These are phyloP conservation scores for Nothobranchius furzeri DNA, from an alignment of 2,113 vertebrate genomes.

Conservation along the genomic window DNA sequence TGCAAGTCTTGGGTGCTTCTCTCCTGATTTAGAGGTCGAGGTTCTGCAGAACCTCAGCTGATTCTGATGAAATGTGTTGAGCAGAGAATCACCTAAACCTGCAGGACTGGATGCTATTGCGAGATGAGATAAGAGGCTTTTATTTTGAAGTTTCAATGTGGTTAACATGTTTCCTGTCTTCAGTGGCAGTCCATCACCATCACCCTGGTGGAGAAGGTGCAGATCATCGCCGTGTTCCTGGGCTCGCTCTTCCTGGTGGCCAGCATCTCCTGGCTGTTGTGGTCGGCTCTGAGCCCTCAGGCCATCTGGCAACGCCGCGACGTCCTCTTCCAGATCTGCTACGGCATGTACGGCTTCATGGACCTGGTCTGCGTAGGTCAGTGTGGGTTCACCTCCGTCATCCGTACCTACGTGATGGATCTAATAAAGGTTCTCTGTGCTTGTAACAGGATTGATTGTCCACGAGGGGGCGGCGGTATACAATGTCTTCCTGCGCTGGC, in stretches of 20 bases:
- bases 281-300: slow-evolving; percentile 93
- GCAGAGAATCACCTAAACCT: no score
- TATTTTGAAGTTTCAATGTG: no score
- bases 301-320: slow-evolving; percentile 94
- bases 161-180: not conserved
- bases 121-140: no score
- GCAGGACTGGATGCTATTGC: no score
- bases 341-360: slow-evolving; percentile 98
- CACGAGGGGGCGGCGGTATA: slow-evolving; percentile 97
- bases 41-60: no score
- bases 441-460: slow-evolving; percentile 82
- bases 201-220: slow-evolving; percentile 97
- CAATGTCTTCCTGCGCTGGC: slow-evolving; percentile 92
- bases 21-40: no score
- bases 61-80: no score
- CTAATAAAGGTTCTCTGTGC: not conserved
- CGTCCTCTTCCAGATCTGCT: slow-evolving; percentile 96
- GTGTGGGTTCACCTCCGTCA: slow-evolving; percentile 22
- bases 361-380: slow-evolving; percentile 96
- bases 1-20: no score
- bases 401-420: no score
- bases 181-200: slow-evolving; percentile 97
- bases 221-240: slow-evolving; percentile 95
- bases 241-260: slow-evolving; percentile 94
- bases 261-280: slow-evolving; percentile 95